Evolutionary conservation across 2,888 invertebrate genomes (phyloP), one percentile per base, ranked within the genome.

Genomic region (Matsumyia berberina): DNA sequence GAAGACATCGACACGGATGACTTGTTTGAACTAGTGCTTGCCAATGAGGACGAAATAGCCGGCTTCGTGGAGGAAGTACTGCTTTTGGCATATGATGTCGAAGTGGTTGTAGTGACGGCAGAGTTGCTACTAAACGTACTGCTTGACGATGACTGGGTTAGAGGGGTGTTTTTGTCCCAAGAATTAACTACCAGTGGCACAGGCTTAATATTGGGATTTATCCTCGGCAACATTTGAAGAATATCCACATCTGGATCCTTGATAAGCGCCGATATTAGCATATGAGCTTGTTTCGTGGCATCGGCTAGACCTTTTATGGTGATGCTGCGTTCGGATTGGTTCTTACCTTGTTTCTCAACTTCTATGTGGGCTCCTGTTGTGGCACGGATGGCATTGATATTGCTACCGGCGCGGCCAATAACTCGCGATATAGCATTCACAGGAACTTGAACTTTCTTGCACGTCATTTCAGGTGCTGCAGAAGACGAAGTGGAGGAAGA

Each of bases 331-430:
- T 98, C 98, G 72, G 96, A 97, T 92, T 97, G 97, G 5, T 97
- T 96, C 92, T 98, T 97, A 90, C 96, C 96, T 92, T 98, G 98
- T 92, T 99, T 99, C 92, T 99, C 99, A 29, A 99, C 98, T 92
- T 99, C 98, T 90, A 99, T 99, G 91, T 98, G 97, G 5, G 99
- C 99, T 79, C 98, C 98, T 33, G 99, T 99, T 66, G 97, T 96
- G 74, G 97, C 97, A 78, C 99, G 94, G 90, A 99, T 99, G 9
- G 99, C 98, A 93, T 99, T 99, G 89, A 99, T 99, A 92, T 99
- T 99, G 92, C 96, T 97, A 58, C 99, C 99, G 33, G 97, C 98
- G 88, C 99, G 95, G 0, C 99, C 99, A 89, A 99, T 99, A 64
- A 99, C 98, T 70, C 99, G 94, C 79, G 98, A 98, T 85, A 99